A percentile compares a stretch with the other conserved stretches of the same genome.
Evolutionary conservation across 2,888 invertebrate species (phyloP).

Genomic region (Oxytorus armatus): DNA sequence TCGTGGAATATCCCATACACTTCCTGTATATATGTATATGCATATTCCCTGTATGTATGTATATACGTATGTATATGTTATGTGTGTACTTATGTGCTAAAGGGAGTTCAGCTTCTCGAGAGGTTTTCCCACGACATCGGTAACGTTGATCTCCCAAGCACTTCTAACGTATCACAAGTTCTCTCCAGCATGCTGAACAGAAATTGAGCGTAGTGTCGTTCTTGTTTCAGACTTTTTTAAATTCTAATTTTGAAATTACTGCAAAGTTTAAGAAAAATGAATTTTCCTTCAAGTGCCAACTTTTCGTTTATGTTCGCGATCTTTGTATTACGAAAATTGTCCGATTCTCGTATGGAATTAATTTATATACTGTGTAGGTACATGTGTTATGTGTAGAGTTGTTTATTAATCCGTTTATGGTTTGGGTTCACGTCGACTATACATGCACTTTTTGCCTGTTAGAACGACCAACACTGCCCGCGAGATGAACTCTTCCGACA

Average conservation of each 20-base stretch:
- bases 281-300: too few species aligned
- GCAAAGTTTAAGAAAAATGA: too few species aligned
- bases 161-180: background rate
- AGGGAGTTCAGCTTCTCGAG: slow-evolving; percentile 9
- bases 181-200: background rate
- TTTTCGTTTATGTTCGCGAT: background rate
- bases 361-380: slow-evolving; percentile 1
- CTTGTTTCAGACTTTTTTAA: too few species aligned
- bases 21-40: background rate
- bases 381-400: background rate
- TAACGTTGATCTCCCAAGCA: slow-evolving; percentile 15
- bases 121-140: slow-evolving; percentile 20
- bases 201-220: too few species aligned
- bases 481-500: slow-evolving; percentile 63
- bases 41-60: too few species aligned
- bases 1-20: background rate
- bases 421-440: slow-evolving; percentile 1
- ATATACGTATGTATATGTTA: too few species aligned
- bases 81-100: slow-evolving; percentile 13
- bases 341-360: background rate
- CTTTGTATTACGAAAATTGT: background rate
- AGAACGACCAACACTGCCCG: slow-evolving; percentile 33
- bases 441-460: slow-evolving; percentile 36
- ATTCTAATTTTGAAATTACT: background rate
- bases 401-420: background rate